Evolutionary conservation across 2,113 vertebrate genomes (phyloP), one percentile per base, ranked within the genome.

Genomic region (Myotis yumanensis): DNA sequence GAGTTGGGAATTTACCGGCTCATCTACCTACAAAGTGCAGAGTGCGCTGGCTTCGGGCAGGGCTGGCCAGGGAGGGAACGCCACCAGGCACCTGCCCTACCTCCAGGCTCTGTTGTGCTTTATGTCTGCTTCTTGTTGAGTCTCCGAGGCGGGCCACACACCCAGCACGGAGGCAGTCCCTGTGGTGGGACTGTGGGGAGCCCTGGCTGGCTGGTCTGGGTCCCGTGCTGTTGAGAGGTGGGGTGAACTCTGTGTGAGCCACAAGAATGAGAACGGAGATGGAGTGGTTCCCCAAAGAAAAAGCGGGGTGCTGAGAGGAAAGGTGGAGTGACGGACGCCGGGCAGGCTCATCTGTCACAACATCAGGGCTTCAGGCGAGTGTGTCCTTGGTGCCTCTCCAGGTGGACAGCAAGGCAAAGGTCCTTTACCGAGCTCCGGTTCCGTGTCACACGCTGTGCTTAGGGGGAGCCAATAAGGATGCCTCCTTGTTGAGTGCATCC

Each of bases 331-430:
- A 25, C 3, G 7, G 46, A 9, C 48, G 14, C 57, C 22, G 30
- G 73, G 18, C 57, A 69, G 25, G 37, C 23, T 5, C 43, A 8
- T 11, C 20, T 23, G 20, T 11, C 11, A 5, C 43, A 46, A 4
- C 14, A 17, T 28, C 16, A 40, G 75, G 35, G 52, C 52, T n/a
- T 4, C 54, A 12, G 35, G 35, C 1, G 37, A 4, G 23, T 14
- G 66, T 5, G 35, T 7, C 54, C 14, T 25, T 25, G 40, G 10
- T 4, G 11, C 18, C 20, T 12, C 4, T 0, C 46, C 15, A 7
- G 25, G 81, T 22, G 52, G n/a, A 23, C 28, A 0, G 0, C 18
- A 40, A 40, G 5, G 16, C 62, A 43, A 1, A 32, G 62, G 10
- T 1, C 12, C 25, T 16, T 62, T 3, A 1, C 17, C 3, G 59